These are phyloP conservation scores for Agrilus cyanescens DNA, from an alignment of 2,888 invertebrate genomes.

Conservation along the genomic window DNA sequence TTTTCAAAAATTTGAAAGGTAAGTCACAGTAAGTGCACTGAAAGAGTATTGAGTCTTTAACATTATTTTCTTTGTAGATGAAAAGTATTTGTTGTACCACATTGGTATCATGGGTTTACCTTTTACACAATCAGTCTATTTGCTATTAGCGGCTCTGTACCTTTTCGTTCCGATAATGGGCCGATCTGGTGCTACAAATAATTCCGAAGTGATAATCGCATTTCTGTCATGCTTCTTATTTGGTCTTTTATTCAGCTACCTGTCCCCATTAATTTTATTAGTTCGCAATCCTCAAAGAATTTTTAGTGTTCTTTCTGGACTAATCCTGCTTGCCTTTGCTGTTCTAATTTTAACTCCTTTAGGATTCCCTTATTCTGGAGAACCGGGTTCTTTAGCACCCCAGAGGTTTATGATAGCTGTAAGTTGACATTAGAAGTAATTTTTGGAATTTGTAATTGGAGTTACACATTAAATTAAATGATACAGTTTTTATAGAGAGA, in stretches of 20 bases:
- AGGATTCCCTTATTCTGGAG: conserved; percentile 63
- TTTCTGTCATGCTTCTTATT: conserved; percentile 37
- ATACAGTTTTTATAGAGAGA: no score
- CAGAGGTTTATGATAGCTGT: conserved; percentile 68
- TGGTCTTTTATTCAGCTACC: conserved; percentile 37
- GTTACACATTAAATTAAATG: no score
- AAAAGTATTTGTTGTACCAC: conserved; percentile 44
- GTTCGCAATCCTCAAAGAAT: conserved; percentile 39
- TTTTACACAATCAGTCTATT: conserved; percentile 55
- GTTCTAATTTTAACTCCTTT: conserved; percentile 52
- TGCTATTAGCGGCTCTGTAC: conserved; percentile 54
- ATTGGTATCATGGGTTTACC: conserved; percentile 46
- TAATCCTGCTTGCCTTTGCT: conserved; percentile 42
- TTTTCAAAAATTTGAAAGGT: conserved; percentile 43
- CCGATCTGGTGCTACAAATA: conserved; percentile 54
- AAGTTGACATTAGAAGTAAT: conserved; percentile 26
- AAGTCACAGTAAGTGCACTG: conserved; percentile 11
- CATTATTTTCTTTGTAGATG: conserved; percentile 32
- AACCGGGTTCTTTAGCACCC: conserved; percentile 48
- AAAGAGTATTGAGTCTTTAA: background rate
- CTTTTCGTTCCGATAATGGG: conserved; percentile 76
- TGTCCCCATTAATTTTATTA: conserved; percentile 35
- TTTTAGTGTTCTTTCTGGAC: conserved; percentile 39
- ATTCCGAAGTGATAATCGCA: conserved; percentile 58
- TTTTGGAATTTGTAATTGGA: no score